Evolutionary conservation across 2,113 vertebrate species (phyloP).

Genomic region (Gyps fulvus): DNA sequence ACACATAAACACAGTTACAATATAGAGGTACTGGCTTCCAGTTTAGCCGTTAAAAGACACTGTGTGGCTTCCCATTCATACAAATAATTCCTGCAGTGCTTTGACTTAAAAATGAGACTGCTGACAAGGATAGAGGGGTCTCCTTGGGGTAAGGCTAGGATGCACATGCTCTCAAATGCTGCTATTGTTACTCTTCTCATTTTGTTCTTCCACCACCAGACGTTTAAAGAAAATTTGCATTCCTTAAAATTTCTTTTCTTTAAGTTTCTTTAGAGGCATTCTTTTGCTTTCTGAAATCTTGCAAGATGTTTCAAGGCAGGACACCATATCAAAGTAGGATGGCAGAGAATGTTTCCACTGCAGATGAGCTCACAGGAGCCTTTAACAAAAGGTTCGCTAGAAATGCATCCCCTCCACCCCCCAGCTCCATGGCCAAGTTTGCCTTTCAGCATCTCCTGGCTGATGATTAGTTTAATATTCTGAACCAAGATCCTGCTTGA

Average conservation of each 20-base stretch:
- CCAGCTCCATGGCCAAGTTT: neutral
- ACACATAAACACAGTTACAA: neutral
- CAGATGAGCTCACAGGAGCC: neutral
- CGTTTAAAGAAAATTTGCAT: neutral
- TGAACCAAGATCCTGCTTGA: constrained; percentile 5
- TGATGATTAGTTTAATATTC: constrained; percentile 33
- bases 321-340: neutral
- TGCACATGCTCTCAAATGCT: neutral
- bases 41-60: neutral
- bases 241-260: neutral
- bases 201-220: neutral
- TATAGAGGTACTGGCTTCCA: neutral
- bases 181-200: neutral
- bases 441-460: neutral
- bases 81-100: neutral
- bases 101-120: neutral
- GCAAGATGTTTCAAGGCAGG: neutral
- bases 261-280: neutral
- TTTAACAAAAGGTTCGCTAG: neutral
- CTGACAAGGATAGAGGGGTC: neutral
- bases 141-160: neutral
- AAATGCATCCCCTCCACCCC: neutral
- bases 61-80: neutral
- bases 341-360: neutral
- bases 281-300: neutral